Conservation (phyloP, 2,113 vertebrate species). For the Paralichthys olivaceus region DNA sequence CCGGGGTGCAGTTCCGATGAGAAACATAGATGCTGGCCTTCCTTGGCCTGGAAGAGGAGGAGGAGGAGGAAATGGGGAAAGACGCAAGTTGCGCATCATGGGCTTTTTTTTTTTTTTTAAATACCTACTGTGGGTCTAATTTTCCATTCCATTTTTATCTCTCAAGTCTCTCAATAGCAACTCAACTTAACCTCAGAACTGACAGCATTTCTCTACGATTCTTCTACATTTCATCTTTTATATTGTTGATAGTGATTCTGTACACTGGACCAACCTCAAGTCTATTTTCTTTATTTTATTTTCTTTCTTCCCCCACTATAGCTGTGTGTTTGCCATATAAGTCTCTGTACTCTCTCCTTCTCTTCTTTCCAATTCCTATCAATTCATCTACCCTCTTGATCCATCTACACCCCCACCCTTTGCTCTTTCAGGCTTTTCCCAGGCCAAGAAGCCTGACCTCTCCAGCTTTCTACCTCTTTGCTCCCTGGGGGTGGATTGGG, state of each 20-base stretch:
- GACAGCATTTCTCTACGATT: not conserved
- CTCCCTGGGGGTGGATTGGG: constrained; percentile 65
- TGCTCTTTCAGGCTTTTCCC: constrained; percentile 76
- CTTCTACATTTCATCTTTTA: not conserved
- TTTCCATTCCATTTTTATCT: constrained; percentile 85
- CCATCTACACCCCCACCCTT: constrained; percentile 23
- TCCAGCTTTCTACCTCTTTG: constrained; percentile 72
- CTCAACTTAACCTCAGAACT: constrained; percentile 2
- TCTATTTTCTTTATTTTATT: not conserved
- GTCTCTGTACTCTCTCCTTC: constrained; percentile 5
- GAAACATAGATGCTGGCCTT: constrained; percentile 70
- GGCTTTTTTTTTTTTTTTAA: constrained; percentile 49
- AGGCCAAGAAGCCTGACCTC: constrained; percentile 79
- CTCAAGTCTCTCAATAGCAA: constrained; percentile 33
- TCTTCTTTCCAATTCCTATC: constrained; percentile 38
- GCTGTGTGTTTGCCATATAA: not conserved
- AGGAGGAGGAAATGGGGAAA: constrained; percentile 61
- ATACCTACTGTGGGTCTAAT: constrained; percentile 60
- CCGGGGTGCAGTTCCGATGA: constrained; percentile 77
- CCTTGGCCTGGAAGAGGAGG: constrained; percentile 52
- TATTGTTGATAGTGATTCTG: not conserved
- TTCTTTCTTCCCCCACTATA: not conserved
- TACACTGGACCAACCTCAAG: not conserved
- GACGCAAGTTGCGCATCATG: constrained; percentile 67
- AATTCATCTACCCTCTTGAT: constrained; percentile 37